These are phyloP conservation scores for Zoanthus solanderi DNA, from an alignment of 92 coral and sea anemone genomes.

Conservation along the genomic window DNA sequence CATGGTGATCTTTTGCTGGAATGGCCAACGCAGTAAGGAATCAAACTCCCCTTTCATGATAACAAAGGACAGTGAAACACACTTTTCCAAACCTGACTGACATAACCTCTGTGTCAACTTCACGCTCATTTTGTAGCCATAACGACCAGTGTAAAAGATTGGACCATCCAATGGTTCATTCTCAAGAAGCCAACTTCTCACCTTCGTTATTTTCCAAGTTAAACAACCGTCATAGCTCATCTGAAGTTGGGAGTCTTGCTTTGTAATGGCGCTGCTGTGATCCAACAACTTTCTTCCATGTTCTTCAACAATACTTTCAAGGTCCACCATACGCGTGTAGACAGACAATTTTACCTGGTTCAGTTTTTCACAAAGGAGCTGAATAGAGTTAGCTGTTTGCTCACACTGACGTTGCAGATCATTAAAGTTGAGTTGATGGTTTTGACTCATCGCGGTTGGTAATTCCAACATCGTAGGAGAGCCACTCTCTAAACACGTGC, in stretches of 20 bases:
- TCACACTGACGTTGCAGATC: no score
- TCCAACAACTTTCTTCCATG: not conserved
- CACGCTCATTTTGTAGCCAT: slow-evolving; percentile 19
- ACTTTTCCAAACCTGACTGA: no score
- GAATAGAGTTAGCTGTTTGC: no score
- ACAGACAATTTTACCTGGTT: no score
- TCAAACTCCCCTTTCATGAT: slow-evolving; percentile 27
- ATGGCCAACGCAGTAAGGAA: slow-evolving; percentile 24
- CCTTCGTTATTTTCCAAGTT: not conserved
- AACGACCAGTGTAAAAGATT: slow-evolving; percentile 10
- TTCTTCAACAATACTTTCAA: not conserved
- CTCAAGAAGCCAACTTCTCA: not conserved
- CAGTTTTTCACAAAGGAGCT: no score
- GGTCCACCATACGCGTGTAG: no score
- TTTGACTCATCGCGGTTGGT: no score
- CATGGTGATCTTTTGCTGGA: slow-evolving; percentile 17
- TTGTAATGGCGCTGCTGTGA: not conserved
- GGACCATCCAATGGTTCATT: not conserved
- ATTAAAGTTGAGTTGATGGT: no score
- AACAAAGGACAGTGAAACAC: slow-evolving; percentile 4
- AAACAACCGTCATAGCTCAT: not conserved
- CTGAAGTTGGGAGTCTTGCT: not conserved
- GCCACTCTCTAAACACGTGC: no score
- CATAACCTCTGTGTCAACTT: not conserved
- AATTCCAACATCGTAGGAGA: no score